Conservation (phyloP, 1,140 invertebrate species). For the Drosophila navojoa region DNA sequence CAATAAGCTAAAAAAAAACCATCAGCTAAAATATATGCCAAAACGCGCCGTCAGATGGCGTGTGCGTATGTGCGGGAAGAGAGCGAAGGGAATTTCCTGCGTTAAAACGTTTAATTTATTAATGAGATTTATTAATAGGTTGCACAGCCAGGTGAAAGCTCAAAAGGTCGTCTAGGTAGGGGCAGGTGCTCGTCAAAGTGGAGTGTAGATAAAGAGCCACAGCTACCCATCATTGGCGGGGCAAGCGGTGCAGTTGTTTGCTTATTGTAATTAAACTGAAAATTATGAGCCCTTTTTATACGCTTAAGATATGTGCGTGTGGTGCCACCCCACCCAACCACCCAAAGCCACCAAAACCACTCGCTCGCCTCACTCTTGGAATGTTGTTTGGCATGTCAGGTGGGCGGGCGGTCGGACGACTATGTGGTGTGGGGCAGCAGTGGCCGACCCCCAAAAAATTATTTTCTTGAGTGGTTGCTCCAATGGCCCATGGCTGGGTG, state of each 20-base stretch:
- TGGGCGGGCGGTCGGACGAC: no score
- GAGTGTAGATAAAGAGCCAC: neutral
- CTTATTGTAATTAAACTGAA: slow-evolving; percentile 72
- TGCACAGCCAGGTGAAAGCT: slow-evolving; percentile 65
- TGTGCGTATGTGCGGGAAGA: neutral
- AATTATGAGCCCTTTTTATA: slow-evolving; percentile 72
- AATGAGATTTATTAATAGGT: slow-evolving; percentile 81
- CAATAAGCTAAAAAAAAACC: neutral
- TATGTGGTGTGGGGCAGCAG: neutral
- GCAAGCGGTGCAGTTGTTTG: slow-evolving; percentile 7
- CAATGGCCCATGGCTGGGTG: neutral
- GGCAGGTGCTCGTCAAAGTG: no score
- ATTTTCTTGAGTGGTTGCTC: slow-evolving; percentile 22
- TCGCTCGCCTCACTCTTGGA: neutral
- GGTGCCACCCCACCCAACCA: neutral
- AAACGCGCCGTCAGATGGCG: slow-evolving; percentile 12
- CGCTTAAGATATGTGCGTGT: slow-evolving; percentile 52
- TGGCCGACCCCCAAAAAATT: slow-evolving; percentile 19
- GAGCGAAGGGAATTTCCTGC: slow-evolving; percentile 55
- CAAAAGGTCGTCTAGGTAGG: slow-evolving; percentile 34
- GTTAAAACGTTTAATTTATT: slow-evolving; percentile 81
- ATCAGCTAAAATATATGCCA: slow-evolving; percentile 7
- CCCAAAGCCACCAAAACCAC: neutral
- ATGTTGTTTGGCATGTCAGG: neutral
- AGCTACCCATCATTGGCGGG: neutral